Conservation (phyloP, 1,140 invertebrate species). For the Steinernema feltiae region DNA sequence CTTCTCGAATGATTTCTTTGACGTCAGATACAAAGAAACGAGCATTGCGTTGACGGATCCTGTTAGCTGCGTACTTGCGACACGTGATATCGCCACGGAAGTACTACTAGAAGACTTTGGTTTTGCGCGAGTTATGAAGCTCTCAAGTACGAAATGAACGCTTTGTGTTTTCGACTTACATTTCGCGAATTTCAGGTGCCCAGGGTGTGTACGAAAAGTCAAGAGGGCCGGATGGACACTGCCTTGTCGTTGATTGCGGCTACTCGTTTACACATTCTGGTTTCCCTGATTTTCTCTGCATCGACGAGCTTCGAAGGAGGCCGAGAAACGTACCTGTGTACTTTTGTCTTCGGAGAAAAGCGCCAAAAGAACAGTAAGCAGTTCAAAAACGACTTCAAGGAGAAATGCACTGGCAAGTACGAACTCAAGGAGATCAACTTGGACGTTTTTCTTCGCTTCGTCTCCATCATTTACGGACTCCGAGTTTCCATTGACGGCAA, state of each 20-base stretch:
- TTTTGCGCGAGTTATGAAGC: conserved; percentile 70
- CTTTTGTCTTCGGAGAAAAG: too few relatives aligned
- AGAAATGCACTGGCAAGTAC: too few relatives aligned
- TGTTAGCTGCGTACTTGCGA: conserved; percentile 81
- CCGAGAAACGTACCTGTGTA: too few relatives aligned
- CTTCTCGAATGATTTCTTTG: conserved; percentile 79
- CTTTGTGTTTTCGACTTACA: background rate
- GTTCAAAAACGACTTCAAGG: too few relatives aligned
- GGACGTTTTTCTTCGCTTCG: too few relatives aligned
- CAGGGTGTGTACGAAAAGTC: background rate
- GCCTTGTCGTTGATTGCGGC: conserved; percentile 82
- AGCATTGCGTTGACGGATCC: conserved; percentile 84
- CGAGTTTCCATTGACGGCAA: too few relatives aligned
- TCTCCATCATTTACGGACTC: too few relatives aligned
- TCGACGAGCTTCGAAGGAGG: too few relatives aligned
- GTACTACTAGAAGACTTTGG: conserved; percentile 97
- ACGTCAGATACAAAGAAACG: conserved; percentile 67
- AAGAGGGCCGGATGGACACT: background rate
- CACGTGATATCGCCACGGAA: conserved; percentile 86
- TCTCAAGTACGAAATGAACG: conserved; percentile 33
- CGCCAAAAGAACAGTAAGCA: too few relatives aligned
- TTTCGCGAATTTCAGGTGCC: conserved; percentile 13
- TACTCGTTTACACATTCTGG: conserved; percentile 93
- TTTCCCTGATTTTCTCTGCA: too few relatives aligned
- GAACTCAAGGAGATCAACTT: too few relatives aligned